phyloP scores from a whole-genome alignment of 2,888 invertebrate species.

The Gisinianus flammeolus region DNA sequence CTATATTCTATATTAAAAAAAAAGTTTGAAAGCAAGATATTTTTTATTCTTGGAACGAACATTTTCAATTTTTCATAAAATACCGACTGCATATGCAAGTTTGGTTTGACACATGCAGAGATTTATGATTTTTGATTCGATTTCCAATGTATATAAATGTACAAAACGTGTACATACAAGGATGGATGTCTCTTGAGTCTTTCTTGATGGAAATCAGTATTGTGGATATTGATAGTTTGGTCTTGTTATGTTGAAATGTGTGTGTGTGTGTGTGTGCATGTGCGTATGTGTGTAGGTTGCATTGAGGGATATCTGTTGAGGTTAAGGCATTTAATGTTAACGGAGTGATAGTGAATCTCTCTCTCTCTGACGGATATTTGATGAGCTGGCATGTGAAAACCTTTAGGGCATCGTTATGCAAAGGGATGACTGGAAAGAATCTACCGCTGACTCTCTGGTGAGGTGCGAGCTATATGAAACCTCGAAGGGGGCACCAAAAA shows the following conservation, averaged over 20 bases:
- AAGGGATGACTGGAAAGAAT: constrained; percentile 53
- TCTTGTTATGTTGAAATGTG: too few species aligned
- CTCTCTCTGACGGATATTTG: constrained; percentile 24
- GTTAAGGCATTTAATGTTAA: background rate
- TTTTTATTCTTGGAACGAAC: constrained; percentile 8
- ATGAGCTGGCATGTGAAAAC: constrained; percentile 37
- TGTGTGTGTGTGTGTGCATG: background rate
- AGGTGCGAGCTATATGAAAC: constrained; percentile 51
- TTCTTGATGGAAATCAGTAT: constrained; percentile 21
- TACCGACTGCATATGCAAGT: background rate
- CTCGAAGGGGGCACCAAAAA: constrained; percentile 45
- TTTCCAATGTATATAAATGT: constrained; percentile 4
- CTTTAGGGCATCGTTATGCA: constrained; percentile 46
- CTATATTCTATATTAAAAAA: too few species aligned
- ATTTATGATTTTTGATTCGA: constrained; percentile 24
- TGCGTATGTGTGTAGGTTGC: constrained; percentile 16
- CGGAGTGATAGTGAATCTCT: constrained; percentile 28
- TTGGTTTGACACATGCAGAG: constrained; percentile 14
- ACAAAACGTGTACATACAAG: background rate
- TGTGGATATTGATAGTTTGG: background rate
- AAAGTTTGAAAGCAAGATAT: too few species aligned
- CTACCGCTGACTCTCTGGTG: too few species aligned
- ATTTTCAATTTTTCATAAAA: constrained; percentile 24
- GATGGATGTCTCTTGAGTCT: background rate
- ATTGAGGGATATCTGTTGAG: too few species aligned